These are phyloP conservation scores for Pheosia tremula DNA, from an alignment of 2,888 invertebrate genomes.

Conservation along the genomic window DNA sequence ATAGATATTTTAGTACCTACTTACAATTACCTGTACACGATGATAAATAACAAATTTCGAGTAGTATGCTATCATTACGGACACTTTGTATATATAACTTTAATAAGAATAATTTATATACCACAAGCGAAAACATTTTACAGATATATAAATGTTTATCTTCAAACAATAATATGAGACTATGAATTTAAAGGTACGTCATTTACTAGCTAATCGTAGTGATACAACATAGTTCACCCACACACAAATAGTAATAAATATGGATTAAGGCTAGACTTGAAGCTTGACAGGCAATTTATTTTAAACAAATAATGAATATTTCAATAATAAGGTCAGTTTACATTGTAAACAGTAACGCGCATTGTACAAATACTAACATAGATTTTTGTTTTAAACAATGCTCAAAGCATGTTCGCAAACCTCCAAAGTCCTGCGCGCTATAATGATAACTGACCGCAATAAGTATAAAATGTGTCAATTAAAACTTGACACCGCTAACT, in stretches of 20 bases:
- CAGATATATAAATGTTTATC: conserved; percentile 54
- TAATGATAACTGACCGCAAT: conserved; percentile 23
- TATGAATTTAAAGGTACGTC: conserved; percentile 60
- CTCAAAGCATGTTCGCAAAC: not conserved
- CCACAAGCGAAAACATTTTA: conserved; percentile 61
- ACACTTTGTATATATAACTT: conserved; percentile 59
- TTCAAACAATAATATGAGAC: conserved; percentile 54
- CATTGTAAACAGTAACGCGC: conserved; percentile 7
- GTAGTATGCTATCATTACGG: conserved; percentile 58
- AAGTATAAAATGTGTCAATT: conserved; percentile 23
- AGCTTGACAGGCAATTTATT: conserved; percentile 42
- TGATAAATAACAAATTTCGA: conserved; percentile 75
- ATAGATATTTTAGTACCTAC: conserved; percentile 71
- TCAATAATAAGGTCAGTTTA: conserved; percentile 25
- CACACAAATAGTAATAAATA: conserved; percentile 50
- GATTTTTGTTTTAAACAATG: not conserved
- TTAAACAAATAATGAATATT: conserved; percentile 26
- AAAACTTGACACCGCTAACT: conserved; percentile 34
- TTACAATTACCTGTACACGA: conserved; percentile 81
- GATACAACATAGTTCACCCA: conserved; percentile 54
- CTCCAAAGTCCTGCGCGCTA: conserved; percentile 10
- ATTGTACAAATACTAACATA: not conserved
- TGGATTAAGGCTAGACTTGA: conserved; percentile 39
- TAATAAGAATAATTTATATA: conserved; percentile 56
- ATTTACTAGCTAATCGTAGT: conserved; percentile 57